These are phyloP conservation scores for Babyrousa celebensis DNA, from an alignment of 2,797 vertebrate genomes.

Conservation along the genomic window DNA sequence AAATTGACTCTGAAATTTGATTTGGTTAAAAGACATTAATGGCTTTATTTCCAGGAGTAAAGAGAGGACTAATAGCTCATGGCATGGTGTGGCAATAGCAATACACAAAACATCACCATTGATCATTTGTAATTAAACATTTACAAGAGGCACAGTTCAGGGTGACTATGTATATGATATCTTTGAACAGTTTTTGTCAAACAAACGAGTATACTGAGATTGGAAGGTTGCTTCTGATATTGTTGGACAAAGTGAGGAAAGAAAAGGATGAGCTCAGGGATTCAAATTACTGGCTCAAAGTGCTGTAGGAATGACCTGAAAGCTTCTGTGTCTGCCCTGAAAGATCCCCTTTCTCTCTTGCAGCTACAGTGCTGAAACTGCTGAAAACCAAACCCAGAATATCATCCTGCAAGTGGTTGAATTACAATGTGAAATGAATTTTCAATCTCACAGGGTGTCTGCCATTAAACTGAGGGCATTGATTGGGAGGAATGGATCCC, in stretches of 20 bases:
- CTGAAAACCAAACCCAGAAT: background rate
- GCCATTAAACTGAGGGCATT: background rate
- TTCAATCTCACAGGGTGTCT: background rate
- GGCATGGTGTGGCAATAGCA: background rate
- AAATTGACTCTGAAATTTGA: background rate
- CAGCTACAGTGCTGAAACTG: background rate
- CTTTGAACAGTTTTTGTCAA: background rate
- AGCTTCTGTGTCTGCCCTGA: background rate
- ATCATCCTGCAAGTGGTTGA: background rate
- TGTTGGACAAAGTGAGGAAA: background rate
- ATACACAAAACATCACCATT: background rate
- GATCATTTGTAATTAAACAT: background rate
- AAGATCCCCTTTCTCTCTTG: background rate
- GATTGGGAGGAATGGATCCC: background rate
- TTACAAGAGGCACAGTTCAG: background rate
- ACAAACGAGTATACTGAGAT: background rate
- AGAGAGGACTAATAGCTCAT: background rate
- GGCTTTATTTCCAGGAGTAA: background rate
- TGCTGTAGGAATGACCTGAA: background rate
- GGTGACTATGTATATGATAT: background rate
- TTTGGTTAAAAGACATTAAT: background rate
- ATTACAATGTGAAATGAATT: background rate
- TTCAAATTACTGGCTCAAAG: background rate
- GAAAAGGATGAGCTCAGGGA: background rate
- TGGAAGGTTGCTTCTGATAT: background rate